A percentile compares a stretch with the other conserved stretches of the same genome.
phyloP scores from a whole-genome alignment of 2,113 vertebrate species.

The Orycteropus afer region DNA sequence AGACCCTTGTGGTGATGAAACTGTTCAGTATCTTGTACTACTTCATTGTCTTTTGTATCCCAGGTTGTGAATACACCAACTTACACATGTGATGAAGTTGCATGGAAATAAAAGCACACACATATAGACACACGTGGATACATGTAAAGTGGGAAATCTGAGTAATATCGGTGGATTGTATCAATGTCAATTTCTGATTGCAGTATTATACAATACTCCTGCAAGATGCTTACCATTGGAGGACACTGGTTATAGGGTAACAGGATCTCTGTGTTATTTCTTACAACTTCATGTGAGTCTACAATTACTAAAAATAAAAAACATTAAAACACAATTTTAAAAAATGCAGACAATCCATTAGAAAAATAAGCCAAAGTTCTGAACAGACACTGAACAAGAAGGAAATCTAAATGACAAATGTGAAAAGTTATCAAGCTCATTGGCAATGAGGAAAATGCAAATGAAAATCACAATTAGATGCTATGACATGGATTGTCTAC shows the following conservation, averaged over 20 bases:
- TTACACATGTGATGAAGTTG: neutral
- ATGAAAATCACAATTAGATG: slow-evolving; percentile 35
- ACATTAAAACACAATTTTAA: neutral
- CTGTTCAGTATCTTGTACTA: neutral
- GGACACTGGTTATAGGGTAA: neutral
- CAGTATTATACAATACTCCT: neutral
- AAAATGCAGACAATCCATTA: neutral
- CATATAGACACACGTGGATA: neutral
- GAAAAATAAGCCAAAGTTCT: slow-evolving; percentile 2
- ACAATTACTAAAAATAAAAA: neutral
- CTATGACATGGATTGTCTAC: neutral
- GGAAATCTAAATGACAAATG: neutral
- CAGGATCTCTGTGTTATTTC: neutral
- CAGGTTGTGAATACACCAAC: neutral
- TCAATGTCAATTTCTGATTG: neutral
- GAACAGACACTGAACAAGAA: neutral
- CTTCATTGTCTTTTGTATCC: too few species aligned
- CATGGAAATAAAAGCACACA: neutral
- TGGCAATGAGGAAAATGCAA: neutral
- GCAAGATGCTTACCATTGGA: neutral
- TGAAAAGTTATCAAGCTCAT: neutral
- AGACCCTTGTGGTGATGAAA: neutral
- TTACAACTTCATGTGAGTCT: neutral
- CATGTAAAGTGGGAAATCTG: neutral
- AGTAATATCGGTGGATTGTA: neutral